Evolutionary conservation across 2,113 vertebrate species (phyloP), one percentile per base, ranked within the genome.

Genomic region (Turdus rufiventris): DNA sequence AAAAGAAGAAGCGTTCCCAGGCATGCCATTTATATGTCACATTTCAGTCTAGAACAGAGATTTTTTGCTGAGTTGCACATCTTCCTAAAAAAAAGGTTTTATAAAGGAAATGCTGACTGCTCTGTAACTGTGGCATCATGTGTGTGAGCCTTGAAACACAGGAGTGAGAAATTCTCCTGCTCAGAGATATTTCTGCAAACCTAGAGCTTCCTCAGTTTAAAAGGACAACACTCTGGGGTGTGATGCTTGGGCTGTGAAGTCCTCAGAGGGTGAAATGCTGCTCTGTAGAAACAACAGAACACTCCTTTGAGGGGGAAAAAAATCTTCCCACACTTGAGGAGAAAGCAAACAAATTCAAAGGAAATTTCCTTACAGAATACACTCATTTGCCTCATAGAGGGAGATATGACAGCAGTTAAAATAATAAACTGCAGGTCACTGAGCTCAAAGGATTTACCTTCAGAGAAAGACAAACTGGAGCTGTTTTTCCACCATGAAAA

Each of bases 41-140:
- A 81, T 80, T 91, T 85, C 93, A 73, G 78, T 45, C 92, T 90
- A 74, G 81, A 92, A 66, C 31, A 77, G 80, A 92, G 88, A 61
- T 87, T 94, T 96, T 96, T 82, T 95, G 93, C 94, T 93, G 92
- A 95, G 40, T 54, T 88, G 85, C 85, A 93, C 19, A 88, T 95
- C 82, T 57, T 90, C 33, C 71, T 80, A 40, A 40, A 31, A 86
- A 91, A 77, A 78, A 62, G 65, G 28, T 20, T 88, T 89, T 60
- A 40, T 38, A 82, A 82, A 63, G 34, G 81, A 95, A 93, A 83
- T 63, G 86, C 85, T 88, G 90, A 91, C 88, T 87, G n/a, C 50
- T 87, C 58, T 73, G 56, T 63, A 92, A 87, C 53, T 51, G 63
- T 24, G 51, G 45, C 40, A 77, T 88, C 67, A 18, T 8, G 11